Evolutionary conservation across 1,140 invertebrate species (phyloP).

Genomic region (Conus ventricosus): DNA sequence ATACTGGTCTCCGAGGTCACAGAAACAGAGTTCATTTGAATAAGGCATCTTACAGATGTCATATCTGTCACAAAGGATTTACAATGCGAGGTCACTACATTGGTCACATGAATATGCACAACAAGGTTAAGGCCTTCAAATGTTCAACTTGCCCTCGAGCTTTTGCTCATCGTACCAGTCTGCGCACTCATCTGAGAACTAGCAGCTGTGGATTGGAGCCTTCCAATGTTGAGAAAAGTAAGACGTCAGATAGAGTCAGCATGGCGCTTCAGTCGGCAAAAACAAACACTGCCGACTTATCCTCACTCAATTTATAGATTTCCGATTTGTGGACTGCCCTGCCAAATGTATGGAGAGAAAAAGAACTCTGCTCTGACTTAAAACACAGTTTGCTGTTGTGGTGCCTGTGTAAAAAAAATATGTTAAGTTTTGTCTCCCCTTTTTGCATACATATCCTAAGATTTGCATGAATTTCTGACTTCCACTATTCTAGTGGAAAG

Average conservation of each 20-base stretch:
- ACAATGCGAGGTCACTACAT: constrained; percentile 30
- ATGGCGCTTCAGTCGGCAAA: neutral
- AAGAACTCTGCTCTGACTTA: neutral
- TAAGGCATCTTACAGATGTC: neutral
- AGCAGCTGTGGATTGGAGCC: neutral
- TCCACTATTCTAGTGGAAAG: neutral
- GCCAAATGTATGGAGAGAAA: too few relatives aligned
- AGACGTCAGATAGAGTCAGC: neutral
- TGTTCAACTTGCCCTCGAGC: constrained; percentile 12
- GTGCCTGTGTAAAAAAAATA: neutral
- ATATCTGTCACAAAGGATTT: constrained; percentile 26
- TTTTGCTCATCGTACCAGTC: neutral
- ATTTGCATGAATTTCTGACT: neutral
- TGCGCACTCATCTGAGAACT: neutral
- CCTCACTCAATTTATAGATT: neutral
- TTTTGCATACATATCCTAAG: neutral
- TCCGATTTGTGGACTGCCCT: too few relatives aligned
- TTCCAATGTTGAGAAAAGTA: neutral
- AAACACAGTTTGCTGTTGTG: neutral
- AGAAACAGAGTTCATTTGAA: neutral
- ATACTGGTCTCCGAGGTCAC: constrained; percentile 16
- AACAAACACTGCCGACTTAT: neutral
- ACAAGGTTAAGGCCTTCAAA: constrained; percentile 27
- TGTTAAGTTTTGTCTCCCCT: neutral
- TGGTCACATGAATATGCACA: constrained; percentile 35